phyloP scores from a whole-genome alignment of 2,113 vertebrate species.

The Genyomyrus donnyi region DNA sequence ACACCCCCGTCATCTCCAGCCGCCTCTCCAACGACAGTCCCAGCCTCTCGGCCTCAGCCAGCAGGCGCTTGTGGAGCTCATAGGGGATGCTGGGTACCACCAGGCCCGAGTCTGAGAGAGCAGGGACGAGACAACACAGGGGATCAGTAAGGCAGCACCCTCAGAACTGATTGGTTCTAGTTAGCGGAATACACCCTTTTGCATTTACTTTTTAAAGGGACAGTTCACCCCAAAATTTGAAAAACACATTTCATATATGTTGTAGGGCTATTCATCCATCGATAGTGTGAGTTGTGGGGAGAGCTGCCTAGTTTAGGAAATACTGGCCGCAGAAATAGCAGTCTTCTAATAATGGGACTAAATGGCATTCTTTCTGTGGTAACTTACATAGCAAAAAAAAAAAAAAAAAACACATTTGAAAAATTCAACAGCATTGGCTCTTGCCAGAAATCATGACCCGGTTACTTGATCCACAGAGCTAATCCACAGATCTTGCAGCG shows the following conservation, averaged over 20 bases:
- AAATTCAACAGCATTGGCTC: background rate
- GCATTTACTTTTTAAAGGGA: background rate
- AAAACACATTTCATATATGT: background rate
- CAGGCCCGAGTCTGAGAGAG: conserved; percentile 77
- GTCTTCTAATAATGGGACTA: background rate
- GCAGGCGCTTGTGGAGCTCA: conserved; percentile 86
- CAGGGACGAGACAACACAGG: conserved; percentile 39
- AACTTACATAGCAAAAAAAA: background rate
- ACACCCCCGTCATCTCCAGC: conserved; percentile 92
- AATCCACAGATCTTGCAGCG: background rate
- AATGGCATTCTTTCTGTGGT: background rate
- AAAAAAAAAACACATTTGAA: background rate
- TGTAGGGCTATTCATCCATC: background rate
- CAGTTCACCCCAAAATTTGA: background rate
- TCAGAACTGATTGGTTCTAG: background rate
- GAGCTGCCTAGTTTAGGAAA: background rate
- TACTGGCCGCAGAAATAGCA: background rate
- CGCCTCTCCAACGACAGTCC: conserved; percentile 85
- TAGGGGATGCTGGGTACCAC: conserved; percentile 89
- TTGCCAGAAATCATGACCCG: background rate
- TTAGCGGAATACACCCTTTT: background rate
- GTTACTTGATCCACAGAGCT: background rate
- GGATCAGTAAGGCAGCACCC: background rate
- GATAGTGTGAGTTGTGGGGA: background rate
- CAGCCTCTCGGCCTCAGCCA: conserved; percentile 78